These are phyloP conservation scores for Hirundo rustica DNA, from an alignment of 2,797 vertebrate genomes.

Conservation along the genomic window DNA sequence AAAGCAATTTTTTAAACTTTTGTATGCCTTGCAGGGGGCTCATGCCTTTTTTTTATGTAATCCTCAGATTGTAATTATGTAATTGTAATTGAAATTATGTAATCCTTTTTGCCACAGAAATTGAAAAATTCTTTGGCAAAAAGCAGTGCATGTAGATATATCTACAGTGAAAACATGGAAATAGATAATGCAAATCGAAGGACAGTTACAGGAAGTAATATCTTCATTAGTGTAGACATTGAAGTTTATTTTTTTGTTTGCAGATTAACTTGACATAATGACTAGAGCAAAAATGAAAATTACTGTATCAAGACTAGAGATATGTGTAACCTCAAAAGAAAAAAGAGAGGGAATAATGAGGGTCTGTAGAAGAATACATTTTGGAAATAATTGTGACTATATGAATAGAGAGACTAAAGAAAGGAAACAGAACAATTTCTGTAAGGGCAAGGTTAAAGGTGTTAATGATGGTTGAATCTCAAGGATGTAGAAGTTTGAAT, in stretches of 20 bases:
- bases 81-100: neutral
- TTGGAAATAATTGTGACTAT: neutral
- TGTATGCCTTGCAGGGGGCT: fast-evolving
- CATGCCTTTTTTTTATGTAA: neutral
- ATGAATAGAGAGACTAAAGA: neutral
- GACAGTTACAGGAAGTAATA: neutral
- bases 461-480: neutral
- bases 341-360: neutral
- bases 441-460: neutral
- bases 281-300: neutral
- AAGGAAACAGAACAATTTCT: neutral
- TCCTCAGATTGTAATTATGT: no score
- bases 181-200: neutral
- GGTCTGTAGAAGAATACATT: neutral
- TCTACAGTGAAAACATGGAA: neutral
- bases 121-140: neutral
- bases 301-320: neutral
- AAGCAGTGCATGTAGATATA: neutral
- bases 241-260: neutral
- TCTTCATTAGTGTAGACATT: neutral
- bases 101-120: neutral
- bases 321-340: neutral
- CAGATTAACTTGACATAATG: neutral
- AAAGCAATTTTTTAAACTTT: neutral
- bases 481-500: neutral